Percentiles rank a stretch among this genome's conserved stretches.
phyloP scores from a whole-genome alignment of 1,140 invertebrate genomes.

The Portunus trituberculatus region DNA sequence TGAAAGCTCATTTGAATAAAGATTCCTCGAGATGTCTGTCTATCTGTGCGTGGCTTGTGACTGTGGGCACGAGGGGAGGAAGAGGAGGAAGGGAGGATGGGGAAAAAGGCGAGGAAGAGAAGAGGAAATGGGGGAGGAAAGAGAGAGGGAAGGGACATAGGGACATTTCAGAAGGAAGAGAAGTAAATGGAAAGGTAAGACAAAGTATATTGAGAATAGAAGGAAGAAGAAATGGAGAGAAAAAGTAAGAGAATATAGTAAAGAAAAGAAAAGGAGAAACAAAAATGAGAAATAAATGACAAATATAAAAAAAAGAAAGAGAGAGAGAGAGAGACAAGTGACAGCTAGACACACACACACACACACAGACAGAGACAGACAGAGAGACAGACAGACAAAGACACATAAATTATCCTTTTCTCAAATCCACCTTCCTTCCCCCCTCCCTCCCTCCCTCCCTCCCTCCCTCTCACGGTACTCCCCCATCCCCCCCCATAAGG shows the following conservation, averaged over 20 bases:
- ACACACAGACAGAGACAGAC: too few species aligned
- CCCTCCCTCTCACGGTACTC: neutral
- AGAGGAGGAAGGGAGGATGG: neutral
- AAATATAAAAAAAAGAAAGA: neutral
- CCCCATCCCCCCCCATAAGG: neutral
- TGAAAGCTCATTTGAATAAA: constrained; percentile 51
- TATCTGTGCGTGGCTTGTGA: neutral
- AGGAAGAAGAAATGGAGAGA: too few species aligned
- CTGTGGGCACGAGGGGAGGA: neutral
- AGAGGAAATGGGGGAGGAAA: too few species aligned
- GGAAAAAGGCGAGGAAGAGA: too few species aligned
- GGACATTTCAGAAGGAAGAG: too few species aligned
- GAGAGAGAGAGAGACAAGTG: neutral
- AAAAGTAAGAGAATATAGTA: too few species aligned
- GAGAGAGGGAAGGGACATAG: too few species aligned
- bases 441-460: neutral
- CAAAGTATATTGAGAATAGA: neutral
- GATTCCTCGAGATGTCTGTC: neutral
- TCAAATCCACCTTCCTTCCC: neutral
- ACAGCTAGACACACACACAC: too few species aligned
- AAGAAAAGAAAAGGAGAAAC: neutral
- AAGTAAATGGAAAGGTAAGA: too few species aligned
- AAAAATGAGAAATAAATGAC: neutral
- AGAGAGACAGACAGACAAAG: neutral
- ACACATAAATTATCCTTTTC: too few species aligned